These are phyloP conservation scores for Apaloderma vittatum DNA, from an alignment of 2,113 vertebrate species.

Conservation along the genomic window DNA sequence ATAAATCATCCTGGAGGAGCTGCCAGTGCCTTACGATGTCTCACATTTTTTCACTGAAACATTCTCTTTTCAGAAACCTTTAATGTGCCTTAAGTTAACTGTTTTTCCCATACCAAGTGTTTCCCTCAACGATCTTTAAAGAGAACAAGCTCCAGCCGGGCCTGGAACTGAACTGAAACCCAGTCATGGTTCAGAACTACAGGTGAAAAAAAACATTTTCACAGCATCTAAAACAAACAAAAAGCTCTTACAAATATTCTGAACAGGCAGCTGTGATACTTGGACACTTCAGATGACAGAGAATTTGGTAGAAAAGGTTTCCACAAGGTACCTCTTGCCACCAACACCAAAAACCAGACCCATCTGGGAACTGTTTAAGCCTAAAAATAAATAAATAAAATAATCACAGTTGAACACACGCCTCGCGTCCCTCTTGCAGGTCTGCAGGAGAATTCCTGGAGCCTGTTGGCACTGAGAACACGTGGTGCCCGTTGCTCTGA, in stretches of 20 bases:
- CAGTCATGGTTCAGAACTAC: neutral
- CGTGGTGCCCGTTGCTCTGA: fast-evolving
- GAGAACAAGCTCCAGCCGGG: neutral
- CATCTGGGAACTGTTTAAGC: neutral
- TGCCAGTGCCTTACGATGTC: neutral
- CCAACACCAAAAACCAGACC: neutral
- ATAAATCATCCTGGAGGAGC: neutral
- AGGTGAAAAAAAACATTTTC: neutral
- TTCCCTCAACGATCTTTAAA: neutral
- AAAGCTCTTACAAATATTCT: neutral
- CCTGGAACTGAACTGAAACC: neutral
- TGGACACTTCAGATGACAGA: neutral
- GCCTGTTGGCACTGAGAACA: no score
- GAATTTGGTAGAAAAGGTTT: neutral
- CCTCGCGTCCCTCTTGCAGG: neutral
- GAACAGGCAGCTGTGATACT: neutral
- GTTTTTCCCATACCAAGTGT: neutral
- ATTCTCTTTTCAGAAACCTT: neutral
- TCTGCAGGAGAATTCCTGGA: neutral
- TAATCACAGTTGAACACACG: no score
- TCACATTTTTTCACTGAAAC: neutral
- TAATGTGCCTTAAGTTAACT: neutral
- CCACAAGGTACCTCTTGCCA: neutral
- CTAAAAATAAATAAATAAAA: neutral
- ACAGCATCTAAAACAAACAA: neutral